These are phyloP conservation scores for Odontocolon sp. DNA, from an alignment of 2,888 invertebrate genomes.

Conservation along the genomic window DNA sequence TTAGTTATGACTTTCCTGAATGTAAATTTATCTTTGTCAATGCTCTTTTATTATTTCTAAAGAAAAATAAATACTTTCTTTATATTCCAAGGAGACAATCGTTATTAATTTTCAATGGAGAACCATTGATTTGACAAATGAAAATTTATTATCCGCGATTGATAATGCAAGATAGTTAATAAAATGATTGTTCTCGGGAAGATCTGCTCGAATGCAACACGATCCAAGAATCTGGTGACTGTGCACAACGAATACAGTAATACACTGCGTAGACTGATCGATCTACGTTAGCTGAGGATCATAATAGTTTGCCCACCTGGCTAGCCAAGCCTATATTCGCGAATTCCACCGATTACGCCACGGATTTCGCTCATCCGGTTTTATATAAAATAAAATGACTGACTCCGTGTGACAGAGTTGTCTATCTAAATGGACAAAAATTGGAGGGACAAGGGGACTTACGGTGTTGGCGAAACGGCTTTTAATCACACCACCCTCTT, in stretches of 20 bases:
- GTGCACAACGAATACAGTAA: not conserved
- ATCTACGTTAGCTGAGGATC: constrained; percentile 12
- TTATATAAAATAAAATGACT: constrained; percentile 25
- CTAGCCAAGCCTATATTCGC: constrained; percentile 21
- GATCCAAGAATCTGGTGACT: not conserved
- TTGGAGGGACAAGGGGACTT: constrained; percentile 80
- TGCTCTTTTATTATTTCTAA: too few relatives aligned
- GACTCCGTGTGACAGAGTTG: not conserved
- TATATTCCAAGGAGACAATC: too few relatives aligned
- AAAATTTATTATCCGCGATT: too few relatives aligned
- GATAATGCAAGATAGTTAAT: too few relatives aligned
- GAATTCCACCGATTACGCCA: constrained; percentile 44
- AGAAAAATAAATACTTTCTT: too few relatives aligned
- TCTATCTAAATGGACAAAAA: not conserved
- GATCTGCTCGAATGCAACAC: not conserved
- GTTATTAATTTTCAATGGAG: too few relatives aligned
- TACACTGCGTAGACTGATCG: constrained; percentile 5
- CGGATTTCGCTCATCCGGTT: constrained; percentile 9
- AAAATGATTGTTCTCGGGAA: not conserved
- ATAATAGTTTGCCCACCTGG: constrained; percentile 26
- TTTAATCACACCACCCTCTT: constrained; percentile 89
- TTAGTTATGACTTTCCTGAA: too few relatives aligned
- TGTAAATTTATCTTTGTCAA: too few relatives aligned
- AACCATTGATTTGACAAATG: too few relatives aligned
- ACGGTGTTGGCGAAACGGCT: constrained; percentile 94